Conservation (phyloP, 2,888 invertebrate genomes). For the Uloborus plumipes region DNA sequence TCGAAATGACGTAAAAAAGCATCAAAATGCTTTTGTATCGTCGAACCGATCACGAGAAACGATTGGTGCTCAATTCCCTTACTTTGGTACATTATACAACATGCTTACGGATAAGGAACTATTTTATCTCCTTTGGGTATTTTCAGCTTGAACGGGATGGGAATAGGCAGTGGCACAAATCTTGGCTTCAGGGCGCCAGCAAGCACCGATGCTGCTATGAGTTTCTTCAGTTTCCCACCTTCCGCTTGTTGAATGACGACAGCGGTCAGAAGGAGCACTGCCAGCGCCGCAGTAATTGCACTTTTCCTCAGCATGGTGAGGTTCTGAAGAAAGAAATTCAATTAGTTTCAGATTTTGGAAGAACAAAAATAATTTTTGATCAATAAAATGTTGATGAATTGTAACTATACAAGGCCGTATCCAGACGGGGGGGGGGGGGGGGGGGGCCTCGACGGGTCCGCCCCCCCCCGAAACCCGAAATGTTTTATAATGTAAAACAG, state of each 20-base stretch:
- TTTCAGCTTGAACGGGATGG: conserved; percentile 48
- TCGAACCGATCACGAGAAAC: too few relatives aligned
- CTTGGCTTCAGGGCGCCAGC: conserved; percentile 44
- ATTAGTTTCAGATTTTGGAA: too few relatives aligned
- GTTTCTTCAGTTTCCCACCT: conserved; percentile 26
- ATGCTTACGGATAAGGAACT: conserved; percentile 54
- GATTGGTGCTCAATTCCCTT: too few relatives aligned
- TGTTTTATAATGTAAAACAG: too few relatives aligned
- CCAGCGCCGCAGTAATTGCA: conserved; percentile 3
- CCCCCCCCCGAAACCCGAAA: too few relatives aligned
- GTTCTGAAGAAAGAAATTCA: background rate
- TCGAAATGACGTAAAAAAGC: too few relatives aligned
- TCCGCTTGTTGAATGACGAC: conserved; percentile 19
- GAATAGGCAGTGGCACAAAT: conserved; percentile 54
- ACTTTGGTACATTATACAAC: background rate
- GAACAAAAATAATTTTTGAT: too few relatives aligned
- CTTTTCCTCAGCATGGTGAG: conserved; percentile 11
- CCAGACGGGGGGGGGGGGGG: too few relatives aligned
- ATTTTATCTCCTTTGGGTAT: conserved; percentile 55
- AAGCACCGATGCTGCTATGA: conserved; percentile 26
- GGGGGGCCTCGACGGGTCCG: too few relatives aligned
- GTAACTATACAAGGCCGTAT: background rate
- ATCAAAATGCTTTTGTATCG: too few relatives aligned
- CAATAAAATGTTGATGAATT: background rate
- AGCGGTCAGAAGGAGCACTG: conserved; percentile 7